Evolutionary conservation across 2,797 vertebrate genomes (phyloP).

Genomic region (Coreius guichenoti): DNA sequence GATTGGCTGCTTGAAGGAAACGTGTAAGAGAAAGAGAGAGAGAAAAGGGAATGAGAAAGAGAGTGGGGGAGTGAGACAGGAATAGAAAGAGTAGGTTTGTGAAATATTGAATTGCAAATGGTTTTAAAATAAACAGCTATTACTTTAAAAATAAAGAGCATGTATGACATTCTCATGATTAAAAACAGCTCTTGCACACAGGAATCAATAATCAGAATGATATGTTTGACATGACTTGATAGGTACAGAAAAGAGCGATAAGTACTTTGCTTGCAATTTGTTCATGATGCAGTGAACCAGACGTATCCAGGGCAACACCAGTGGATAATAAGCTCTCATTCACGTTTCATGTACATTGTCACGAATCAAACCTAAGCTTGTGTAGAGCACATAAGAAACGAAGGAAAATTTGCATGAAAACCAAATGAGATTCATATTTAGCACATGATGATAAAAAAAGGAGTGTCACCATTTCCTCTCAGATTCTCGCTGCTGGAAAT

Average conservation of each 20-base stretch:
- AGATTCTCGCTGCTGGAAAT: background rate
- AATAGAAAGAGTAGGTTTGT: slow-evolving; percentile 53
- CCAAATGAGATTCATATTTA: background rate
- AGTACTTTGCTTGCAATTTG: slow-evolving; percentile 31
- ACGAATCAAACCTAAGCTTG: slow-evolving; percentile 16
- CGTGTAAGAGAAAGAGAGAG: slow-evolving; percentile 40
- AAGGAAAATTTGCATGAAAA: background rate
- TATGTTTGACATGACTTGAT: background rate
- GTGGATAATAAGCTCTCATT: slow-evolving; percentile 48
- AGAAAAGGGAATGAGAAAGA: slow-evolving; percentile 23
- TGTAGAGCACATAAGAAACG: background rate
- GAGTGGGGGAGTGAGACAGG: slow-evolving; percentile 45
- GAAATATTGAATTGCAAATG: slow-evolving; percentile 46
- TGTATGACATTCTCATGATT: background rate
- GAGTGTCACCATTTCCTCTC: slow-evolving; percentile 9
- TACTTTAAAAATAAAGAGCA: slow-evolving; percentile 21
- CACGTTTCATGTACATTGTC: slow-evolving; percentile 27
- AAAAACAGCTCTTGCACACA: background rate
- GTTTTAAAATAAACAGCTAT: slow-evolving; percentile 47
- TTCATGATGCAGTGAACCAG: slow-evolving; percentile 44
- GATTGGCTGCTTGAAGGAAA: slow-evolving; percentile 67
- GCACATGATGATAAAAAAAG: background rate
- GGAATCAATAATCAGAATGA: slow-evolving; percentile 12
- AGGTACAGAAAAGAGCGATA: background rate
- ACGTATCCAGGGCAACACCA: slow-evolving; percentile 56